Conservation (phyloP, 2,113 vertebrate species). For the Entomyzon cyanotis region DNA sequence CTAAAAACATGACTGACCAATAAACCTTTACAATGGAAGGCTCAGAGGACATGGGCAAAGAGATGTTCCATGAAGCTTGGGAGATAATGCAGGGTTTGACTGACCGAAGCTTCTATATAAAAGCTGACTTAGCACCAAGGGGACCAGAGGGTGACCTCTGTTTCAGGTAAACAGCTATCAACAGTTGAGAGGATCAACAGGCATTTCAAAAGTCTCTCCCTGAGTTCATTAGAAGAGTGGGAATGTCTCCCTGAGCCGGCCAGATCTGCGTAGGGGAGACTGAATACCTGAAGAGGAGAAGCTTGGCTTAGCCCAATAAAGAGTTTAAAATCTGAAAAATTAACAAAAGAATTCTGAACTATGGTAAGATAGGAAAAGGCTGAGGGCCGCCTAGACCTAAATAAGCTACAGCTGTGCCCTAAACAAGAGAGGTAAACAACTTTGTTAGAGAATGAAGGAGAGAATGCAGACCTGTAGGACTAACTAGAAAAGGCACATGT, state of each 20-base stretch:
- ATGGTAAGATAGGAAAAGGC: no score
- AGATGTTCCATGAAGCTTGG: neutral
- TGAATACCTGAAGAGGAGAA: neutral
- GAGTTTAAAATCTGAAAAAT: neutral
- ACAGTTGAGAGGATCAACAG: neutral
- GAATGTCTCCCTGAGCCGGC: neutral
- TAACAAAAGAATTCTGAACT: neutral
- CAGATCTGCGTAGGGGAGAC: neutral
- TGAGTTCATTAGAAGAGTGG: neutral
- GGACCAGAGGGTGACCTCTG: neutral
- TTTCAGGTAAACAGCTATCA: neutral
- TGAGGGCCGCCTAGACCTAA: no score
- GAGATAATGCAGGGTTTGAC: neutral
- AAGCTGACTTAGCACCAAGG: neutral
- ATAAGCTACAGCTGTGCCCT: no score
- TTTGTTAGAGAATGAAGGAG: no score
- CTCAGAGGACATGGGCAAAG: neutral
- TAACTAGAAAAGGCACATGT: no score
- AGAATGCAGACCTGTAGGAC: no score
- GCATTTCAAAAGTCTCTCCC: neutral
- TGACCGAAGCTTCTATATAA: neutral
- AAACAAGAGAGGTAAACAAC: no score
- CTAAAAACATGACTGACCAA: neutral
- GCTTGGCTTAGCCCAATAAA: neutral
- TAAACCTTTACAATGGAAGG: neutral